Conservation (phyloP, 2,797 vertebrate genomes). For the Champsocephalus esox region DNA sequence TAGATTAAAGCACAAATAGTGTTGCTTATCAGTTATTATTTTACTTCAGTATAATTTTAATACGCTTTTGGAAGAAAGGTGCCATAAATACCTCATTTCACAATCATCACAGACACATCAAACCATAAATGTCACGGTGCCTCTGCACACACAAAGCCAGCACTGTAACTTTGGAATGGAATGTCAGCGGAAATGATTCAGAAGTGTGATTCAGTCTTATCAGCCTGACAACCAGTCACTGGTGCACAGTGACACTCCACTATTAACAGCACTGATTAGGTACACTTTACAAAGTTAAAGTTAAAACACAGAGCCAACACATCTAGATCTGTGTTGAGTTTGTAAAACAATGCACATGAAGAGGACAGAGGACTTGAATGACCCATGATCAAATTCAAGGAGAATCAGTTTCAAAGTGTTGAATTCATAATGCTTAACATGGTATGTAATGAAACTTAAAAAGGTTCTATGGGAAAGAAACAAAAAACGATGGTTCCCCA, state of each 20-base stretch:
- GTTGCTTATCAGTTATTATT: neutral
- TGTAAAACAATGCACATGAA: no score
- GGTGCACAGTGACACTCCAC: slow-evolving; percentile 3
- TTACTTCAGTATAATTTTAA: neutral
- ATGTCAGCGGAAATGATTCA: slow-evolving; percentile 19
- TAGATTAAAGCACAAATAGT: neutral
- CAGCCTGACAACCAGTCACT: slow-evolving; percentile 6
- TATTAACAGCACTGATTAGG: slow-evolving; percentile 4
- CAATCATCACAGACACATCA: neutral
- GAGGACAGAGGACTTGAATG: no score
- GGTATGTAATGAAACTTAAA: neutral
- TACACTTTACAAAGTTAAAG: neutral
- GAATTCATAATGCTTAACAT: neutral
- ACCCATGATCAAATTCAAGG: neutral
- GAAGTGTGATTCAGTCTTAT: slow-evolving; percentile 21
- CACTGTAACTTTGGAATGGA: neutral
- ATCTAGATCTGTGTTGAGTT: neutral
- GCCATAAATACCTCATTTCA: neutral
- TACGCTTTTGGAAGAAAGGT: neutral
- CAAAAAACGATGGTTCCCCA: neutral
- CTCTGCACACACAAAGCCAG: slow-evolving; percentile 9
- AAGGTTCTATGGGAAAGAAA: neutral
- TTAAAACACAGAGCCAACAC: neutral
- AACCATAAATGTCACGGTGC: slow-evolving; percentile 5
- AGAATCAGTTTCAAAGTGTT: neutral